A percentile compares a stretch with the other conserved stretches of the same genome.
phyloP scores from a whole-genome alignment of 1,140 invertebrate genomes.

The Macrotrachela quadricornifera region DNA sequence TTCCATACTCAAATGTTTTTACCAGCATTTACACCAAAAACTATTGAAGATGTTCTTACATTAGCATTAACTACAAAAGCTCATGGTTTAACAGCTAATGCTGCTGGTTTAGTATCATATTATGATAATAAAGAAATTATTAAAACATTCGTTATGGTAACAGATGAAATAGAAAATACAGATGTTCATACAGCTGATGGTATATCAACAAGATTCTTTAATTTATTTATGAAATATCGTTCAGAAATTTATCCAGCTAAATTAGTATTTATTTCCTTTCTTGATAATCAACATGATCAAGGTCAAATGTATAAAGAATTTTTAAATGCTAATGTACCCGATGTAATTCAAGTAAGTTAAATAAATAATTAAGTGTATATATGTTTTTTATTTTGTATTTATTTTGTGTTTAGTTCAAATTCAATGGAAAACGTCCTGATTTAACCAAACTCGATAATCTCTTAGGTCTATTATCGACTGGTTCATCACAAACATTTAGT shows the following conservation, averaged over 20 bases:
- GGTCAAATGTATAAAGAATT: conserved; percentile 25
- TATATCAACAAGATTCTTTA: conserved; percentile 13
- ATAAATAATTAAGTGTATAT: too few species aligned
- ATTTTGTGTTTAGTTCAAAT: too few species aligned
- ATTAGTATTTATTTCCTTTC: conserved; percentile 26
- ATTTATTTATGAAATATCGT: conserved; percentile 20
- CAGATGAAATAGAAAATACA: conserved; percentile 26
- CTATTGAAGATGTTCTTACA: conserved; percentile 19
- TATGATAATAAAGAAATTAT: conserved; percentile 20
- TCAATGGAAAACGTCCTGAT: conserved; percentile 20
- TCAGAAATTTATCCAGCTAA: conserved; percentile 22
- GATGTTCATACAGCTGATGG: conserved; percentile 5
- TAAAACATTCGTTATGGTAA: conserved; percentile 26
- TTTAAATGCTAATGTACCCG: conserved; percentile 14
- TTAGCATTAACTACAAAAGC: conserved; percentile 19
- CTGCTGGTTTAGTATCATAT: conserved; percentile 20
- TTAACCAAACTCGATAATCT: conserved; percentile 24
- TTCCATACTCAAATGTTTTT: conserved; percentile 17
- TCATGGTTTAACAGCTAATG: conserved; percentile 19
- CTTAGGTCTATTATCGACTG: conserved; percentile 19
- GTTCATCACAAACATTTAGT: conserved; percentile 11
- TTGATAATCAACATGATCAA: conserved; percentile 15
- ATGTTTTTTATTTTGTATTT: too few species aligned
- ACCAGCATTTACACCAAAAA: conserved; percentile 16
- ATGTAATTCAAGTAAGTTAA: conserved; percentile 18